Evolutionary conservation across 2,797 vertebrate species (phyloP).

Genomic region (Propithecus deckenii): DNA sequence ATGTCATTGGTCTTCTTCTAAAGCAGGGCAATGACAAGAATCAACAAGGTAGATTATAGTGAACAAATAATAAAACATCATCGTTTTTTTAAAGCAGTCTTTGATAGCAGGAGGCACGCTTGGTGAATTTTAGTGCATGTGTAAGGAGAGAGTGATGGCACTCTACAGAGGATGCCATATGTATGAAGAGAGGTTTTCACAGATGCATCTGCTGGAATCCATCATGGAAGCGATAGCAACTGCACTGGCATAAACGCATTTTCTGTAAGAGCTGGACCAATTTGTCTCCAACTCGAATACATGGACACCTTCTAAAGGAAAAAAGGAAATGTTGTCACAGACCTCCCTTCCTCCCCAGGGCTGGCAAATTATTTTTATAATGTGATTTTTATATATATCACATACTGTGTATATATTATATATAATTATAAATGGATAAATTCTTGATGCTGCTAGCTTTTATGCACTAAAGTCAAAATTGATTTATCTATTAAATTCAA

Average conservation of each 20-base stretch:
- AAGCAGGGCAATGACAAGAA: conserved; percentile 30
- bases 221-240: not conserved
- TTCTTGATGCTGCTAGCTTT: not conserved
- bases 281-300: not conserved
- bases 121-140: not conserved
- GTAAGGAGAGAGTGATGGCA: not conserved
- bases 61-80: conserved; percentile 31
- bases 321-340: not conserved
- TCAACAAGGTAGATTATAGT: not conserved
- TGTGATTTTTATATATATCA: not conserved
- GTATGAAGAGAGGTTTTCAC: not conserved
- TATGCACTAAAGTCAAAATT: not conserved
- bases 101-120: not conserved
- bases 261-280: not conserved
- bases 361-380: not conserved
- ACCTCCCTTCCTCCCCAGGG: not conserved
- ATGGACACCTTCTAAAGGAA: not conserved
- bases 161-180: not conserved
- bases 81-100: not conserved
- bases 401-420: not conserved
- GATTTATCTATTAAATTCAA: not conserved
- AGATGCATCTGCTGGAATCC: not conserved
- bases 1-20: not conserved
- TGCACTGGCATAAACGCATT: not conserved
- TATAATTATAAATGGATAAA: not conserved